Base-by-base conservation (phyloP, 2,113 vertebrate species). In the Chionomys nivalis region DNA sequence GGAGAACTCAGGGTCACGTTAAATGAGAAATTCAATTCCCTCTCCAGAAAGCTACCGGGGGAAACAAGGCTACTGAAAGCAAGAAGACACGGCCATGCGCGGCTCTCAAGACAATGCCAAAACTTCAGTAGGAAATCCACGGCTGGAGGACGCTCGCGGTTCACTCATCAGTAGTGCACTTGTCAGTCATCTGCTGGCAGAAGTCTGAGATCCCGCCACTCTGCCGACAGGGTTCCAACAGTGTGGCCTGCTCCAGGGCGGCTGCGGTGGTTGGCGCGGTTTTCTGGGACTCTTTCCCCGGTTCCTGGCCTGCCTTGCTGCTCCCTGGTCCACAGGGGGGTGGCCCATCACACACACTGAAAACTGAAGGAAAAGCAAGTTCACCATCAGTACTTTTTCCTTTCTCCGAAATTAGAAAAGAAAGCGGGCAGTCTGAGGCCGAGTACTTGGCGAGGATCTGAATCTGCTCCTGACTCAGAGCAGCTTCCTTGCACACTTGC, bases 391-490 rank as follows among this genome's bases (percentile, higher is more conserved):
- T 72, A 65, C 96, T 73, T 94, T 94, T 98, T n/a, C 98, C 98
- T 95, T 96, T 98, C 92, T 99, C 99, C 0, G 98, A 98, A 55
- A 99, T 95, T 55, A 99, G 94, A n/a, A 99, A 98, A 2, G 99
- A 99, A 88, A 99, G 98, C 0, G 99, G 98, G 92, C 98, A 98
- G 93, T 99, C 99, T 0, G 99, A 97, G 26, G 99, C 98, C 2
- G 99, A 99, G 73, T 99, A 99, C 97, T 99, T 99, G 96, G 99
- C 98, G 23, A 99, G 99, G 82, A 99, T 98, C 89, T 99, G 99
- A 95, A 99, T 98, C 93, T 99, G 99, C 88, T 99, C 99, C 0
- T 98, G 99, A 93, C 99, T 99, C 24, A 99, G 97, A 21, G 98
- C 98, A 1, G 98, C 98, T 93, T 99, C 99, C 28, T 98, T 98